These are phyloP conservation scores for Zosterops japonicus DNA, from an alignment of 2,113 vertebrate species.

Conservation along the genomic window DNA sequence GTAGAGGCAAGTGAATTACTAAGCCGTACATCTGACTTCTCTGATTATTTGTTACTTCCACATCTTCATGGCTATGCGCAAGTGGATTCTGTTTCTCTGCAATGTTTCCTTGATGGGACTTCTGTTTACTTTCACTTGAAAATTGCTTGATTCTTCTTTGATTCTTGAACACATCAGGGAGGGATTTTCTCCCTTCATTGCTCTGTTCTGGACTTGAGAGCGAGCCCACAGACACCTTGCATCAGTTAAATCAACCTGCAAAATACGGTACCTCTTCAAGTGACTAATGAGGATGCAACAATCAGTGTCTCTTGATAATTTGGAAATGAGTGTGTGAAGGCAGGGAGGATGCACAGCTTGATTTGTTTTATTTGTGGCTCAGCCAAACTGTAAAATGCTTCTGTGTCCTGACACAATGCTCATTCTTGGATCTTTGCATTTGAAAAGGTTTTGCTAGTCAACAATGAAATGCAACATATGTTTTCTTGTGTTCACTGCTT, in stretches of 20 bases:
- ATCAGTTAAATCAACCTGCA: not conserved
- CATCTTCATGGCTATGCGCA: not conserved
- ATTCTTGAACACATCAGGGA: not conserved
- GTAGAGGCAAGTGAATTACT: not conserved
- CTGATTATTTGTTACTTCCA: not conserved
- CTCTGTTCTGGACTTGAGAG: slow-evolving; percentile 3
- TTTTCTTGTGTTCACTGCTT: not conserved
- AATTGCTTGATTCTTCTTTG: not conserved
- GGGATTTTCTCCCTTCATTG: slow-evolving; percentile 18
- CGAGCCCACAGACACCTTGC: not conserved
- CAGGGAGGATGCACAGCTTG: slow-evolving; percentile 14
- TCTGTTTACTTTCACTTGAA: slow-evolving; percentile 16
- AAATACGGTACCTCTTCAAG: not conserved
- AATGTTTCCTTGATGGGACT: not conserved
- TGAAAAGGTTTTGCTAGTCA: not conserved
- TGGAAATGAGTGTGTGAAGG: not conserved
- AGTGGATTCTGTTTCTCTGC: slow-evolving; percentile 9
- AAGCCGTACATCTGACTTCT: not conserved
- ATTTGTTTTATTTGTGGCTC: slow-evolving; percentile 22
- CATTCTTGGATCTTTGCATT: not conserved
- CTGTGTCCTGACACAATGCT: not conserved
- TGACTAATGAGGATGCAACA: not conserved
- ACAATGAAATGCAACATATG: not conserved
- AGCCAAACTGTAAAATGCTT: not conserved
- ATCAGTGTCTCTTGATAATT: not conserved